Conservation (phyloP, 2,797 vertebrate genomes). For the Pipistrellus pipistrellus region DNA sequence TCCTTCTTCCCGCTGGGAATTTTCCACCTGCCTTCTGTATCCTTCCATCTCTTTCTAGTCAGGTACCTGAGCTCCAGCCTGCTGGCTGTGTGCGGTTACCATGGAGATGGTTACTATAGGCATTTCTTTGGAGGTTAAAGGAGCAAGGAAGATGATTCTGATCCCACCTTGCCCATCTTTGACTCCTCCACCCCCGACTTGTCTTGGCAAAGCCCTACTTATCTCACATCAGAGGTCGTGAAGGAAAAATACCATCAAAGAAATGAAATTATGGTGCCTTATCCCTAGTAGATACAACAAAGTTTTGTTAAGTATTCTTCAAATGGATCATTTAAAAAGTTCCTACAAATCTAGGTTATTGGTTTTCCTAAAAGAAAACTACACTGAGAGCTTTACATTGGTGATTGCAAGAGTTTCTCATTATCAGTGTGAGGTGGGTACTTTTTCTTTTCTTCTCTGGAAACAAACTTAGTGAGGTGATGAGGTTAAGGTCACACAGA, state of each 20-base stretch:
- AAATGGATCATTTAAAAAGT: neutral
- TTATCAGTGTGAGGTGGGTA: fast-evolving
- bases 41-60: neutral
- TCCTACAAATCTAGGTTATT: neutral
- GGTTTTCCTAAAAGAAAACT: neutral
- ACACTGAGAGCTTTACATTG: neutral
- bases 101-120: conserved; percentile 48
- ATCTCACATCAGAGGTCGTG: neutral
- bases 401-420: too few species aligned
- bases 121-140: neutral
- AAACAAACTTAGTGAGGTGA: neutral
- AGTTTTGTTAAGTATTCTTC: neutral
- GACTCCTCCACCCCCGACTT: neutral
- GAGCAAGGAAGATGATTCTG: neutral
- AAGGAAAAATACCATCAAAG: neutral
- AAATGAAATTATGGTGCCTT: neutral
- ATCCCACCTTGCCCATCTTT: neutral
- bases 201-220: neutral
- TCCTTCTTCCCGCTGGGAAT: neutral
- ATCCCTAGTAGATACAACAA: too few species aligned
- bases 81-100: neutral
- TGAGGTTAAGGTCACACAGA: neutral
- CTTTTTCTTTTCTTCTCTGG: neutral
- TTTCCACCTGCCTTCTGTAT: neutral
- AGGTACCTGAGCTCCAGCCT: neutral